phyloP scores from a whole-genome alignment of 2,113 vertebrate genomes.

The Salvelinus fontinalis region DNA sequence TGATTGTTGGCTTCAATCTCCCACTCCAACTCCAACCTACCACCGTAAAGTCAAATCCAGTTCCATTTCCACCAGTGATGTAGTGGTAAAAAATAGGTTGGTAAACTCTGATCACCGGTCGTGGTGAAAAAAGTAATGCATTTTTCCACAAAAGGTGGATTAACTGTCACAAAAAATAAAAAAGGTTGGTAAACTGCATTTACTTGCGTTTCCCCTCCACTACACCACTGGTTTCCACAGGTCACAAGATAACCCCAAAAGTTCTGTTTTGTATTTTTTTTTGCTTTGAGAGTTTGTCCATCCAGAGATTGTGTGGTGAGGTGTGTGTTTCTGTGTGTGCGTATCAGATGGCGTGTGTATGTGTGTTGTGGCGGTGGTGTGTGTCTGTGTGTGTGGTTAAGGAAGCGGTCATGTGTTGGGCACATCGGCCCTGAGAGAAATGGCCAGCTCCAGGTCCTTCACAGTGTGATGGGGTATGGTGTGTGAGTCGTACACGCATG shows the following conservation, averaged over 20 bases:
- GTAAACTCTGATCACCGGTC: too few species aligned
- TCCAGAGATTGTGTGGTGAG: background rate
- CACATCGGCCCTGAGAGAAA: background rate
- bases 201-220: too few species aligned
- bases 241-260: background rate
- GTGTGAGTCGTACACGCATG: background rate
- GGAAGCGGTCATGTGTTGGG: background rate
- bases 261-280: background rate
- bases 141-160: too few species aligned
- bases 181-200: too few species aligned
- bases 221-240: background rate
- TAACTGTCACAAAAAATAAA: too few species aligned
- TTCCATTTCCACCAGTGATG: too few species aligned
- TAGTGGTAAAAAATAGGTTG: too few species aligned
- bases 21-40: background rate
- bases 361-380: slow-evolving; percentile 2
- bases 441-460: background rate
- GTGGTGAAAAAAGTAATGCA: too few species aligned
- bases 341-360: background rate
- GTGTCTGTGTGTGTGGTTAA: background rate
- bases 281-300: slow-evolving; percentile 6
- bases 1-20: slow-evolving; percentile 10
- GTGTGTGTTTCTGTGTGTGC: background rate
- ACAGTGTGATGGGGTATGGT: slow-evolving; percentile 1
- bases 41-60: background rate